Base-by-base conservation (phyloP, 2,888 invertebrate species). In the Ectemnius continuus region DNA sequence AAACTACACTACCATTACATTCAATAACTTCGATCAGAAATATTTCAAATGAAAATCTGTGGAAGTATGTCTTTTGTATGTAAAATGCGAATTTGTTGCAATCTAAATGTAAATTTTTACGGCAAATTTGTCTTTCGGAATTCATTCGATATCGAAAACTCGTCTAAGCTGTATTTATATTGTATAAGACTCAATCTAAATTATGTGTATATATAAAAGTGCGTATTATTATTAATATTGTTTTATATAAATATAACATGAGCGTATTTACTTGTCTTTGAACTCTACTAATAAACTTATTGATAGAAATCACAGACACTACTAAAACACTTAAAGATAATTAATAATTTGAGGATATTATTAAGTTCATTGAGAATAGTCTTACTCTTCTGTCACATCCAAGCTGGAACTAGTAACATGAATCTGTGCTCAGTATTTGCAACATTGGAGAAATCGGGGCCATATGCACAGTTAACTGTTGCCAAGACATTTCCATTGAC, bases 141-240 rank as follows among this genome's bases (percentile, higher is more conserved):
- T 63, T 69, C 72, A 59, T 70, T 23, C 63, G 60, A 59, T 62
- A 71, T 64, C 73, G 74, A 75, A 78, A 66, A 64, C 20, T 13
- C 16, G 68, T 62, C 70, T 73, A 73, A 80, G 70, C 74, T 83
- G 78, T 83, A 85, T 83, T 85, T 83, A 82, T 84, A 79, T 77
- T 74, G 60, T 72, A 69, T 80, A 79, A 81, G 71, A 80, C 63
- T 79, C 75, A 81, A 79, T 80, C 80, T 80, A 85, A 86, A 82
- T 85, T 84, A 81, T 78, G 79, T 84, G 80, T 87, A 70, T 76
- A 85, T 82, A 86, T 83, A 85, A 79, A 84, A 83, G 74, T 66
- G 80, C 70, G 57, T 72, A 82, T 36, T 36, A 36, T 75, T 79
- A 80, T 79, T 75, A 76, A 78, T 75, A 77, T 78, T 82, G 66